phyloP scores from a whole-genome alignment of 2,797 vertebrate species.

The Pagetopsis macropterus region DNA sequence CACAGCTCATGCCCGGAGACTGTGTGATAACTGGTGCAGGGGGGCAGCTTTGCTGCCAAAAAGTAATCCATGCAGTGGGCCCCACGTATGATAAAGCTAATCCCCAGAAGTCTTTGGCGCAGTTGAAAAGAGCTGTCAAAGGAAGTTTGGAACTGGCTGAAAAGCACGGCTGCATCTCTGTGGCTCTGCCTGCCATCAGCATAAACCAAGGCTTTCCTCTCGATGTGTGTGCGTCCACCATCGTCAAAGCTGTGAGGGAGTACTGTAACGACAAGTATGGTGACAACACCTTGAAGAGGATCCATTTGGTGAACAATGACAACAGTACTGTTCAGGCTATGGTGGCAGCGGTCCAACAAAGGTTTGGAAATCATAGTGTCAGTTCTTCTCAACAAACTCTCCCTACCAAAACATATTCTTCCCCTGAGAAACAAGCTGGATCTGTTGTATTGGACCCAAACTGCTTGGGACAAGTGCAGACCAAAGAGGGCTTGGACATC shows the following conservation, averaged over 20 bases:
- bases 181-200: slow-evolving; percentile 89
- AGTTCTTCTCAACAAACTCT: neutral
- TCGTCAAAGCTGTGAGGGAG: slow-evolving; percentile 83
- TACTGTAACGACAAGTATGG: slow-evolving; percentile 62
- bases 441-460: neutral
- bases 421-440: neutral
- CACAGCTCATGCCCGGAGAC: slow-evolving; percentile 66
- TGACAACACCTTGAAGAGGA: slow-evolving; percentile 68
- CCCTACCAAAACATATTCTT: neutral
- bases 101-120: neutral
- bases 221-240: slow-evolving; percentile 71
- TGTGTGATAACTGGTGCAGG: slow-evolving; percentile 76
- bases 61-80: slow-evolving; percentile 86
- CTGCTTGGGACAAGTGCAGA: slow-evolving; percentile 56
- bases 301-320: slow-evolving; percentile 84
- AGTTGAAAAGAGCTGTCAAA: slow-evolving; percentile 79
- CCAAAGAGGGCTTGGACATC: slow-evolving; percentile 84
- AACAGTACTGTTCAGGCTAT: slow-evolving; percentile 72
- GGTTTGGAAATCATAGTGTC: slow-evolving; percentile 62
- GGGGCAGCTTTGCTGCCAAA: slow-evolving; percentile 82
- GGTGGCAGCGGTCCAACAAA: slow-evolving; percentile 62
- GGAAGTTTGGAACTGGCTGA: slow-evolving; percentile 82
- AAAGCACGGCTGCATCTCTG: slow-evolving; percentile 60
- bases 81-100: slow-evolving; percentile 74
- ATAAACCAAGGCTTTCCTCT: slow-evolving; percentile 82